Evolutionary conservation across 2,113 vertebrate genomes (phyloP), one percentile per base, ranked within the genome.

Genomic region (Anolis carolinensis): DNA sequence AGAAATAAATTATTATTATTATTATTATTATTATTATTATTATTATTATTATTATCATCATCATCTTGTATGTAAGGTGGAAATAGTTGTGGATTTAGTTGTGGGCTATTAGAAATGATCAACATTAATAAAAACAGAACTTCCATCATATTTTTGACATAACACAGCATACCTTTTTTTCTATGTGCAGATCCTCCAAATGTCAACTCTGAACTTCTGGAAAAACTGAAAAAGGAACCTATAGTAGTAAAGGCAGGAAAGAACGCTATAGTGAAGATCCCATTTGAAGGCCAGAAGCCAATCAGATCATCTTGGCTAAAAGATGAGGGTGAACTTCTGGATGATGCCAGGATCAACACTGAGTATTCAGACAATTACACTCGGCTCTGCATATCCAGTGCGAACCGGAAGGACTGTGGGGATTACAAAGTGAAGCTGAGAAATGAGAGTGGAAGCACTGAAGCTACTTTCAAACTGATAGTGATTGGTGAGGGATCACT

Each of bases 371-470:
- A 94, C 0, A 86, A 92, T 78, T 95, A 95, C 74, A 96, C 94
- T 1, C 92, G 92, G 3, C 95, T 98, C 59, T 92, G 96, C 63
- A 94, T 98, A 55, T 94, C 95, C 83, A 98, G 95, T 50, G 92
- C 96, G 1, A 68, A 92, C 55, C 96, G 97, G 87, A 97, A 95
- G 94, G 96, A 95, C 79, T 72, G 95, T 7, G 98, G 97, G 84
- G 97, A 95, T 90, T 97, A 98, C 90, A 97, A 97, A 91, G 87
- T 98, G 85, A 98, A 95, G 59, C 94, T 98, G 89, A 97, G 95
- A 93, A 98, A 98, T 1, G 93, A 97, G 87, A 97, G 95, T 68
- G 98, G 98, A 34, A 91, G 89, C 13, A 85, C 84, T 81, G 96
- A 97, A 74, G 96, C 96, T 2, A 5, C 94, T 74, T 81, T 98